Evolutionary conservation across 2,888 invertebrate species (phyloP).

Genomic region (Synergus umbraculus): DNA sequence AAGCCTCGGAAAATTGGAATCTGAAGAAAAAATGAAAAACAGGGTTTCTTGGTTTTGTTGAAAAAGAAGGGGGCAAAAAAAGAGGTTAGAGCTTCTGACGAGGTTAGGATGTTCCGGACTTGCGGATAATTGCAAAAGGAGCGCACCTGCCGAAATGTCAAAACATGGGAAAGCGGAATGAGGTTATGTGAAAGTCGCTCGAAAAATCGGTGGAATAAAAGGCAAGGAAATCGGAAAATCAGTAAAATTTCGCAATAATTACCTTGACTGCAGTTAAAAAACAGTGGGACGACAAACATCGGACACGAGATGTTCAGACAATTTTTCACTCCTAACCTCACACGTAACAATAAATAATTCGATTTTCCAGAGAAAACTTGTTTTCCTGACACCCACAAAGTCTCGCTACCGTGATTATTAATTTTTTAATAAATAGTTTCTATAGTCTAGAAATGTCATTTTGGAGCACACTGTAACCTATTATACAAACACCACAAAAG

Average conservation of each 20-base stretch:
- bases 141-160: conserved; percentile 43
- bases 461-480: conserved; percentile 74
- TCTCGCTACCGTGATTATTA: conserved; percentile 58
- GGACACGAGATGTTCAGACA: conserved; percentile 63
- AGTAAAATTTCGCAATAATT: conserved; percentile 51
- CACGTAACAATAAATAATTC: conserved; percentile 64
- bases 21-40: conserved; percentile 55
- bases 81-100: conserved; percentile 57
- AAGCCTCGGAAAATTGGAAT: conserved; percentile 48
- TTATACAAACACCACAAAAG: conserved; percentile 75
- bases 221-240: conserved; percentile 38
- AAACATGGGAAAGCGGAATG: conserved; percentile 46
- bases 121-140: conserved; percentile 16
- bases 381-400: conserved; percentile 45
- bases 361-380: conserved; percentile 49
- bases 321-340: conserved; percentile 71
- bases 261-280: conserved; percentile 62
- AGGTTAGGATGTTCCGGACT: conserved; percentile 37
- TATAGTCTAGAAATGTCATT: conserved; percentile 73
- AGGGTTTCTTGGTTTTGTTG: conserved; percentile 48
- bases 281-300: conserved; percentile 65
- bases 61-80: conserved; percentile 56
- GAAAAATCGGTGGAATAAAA: not conserved
- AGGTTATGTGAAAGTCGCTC: conserved; percentile 46
- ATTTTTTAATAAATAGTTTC: conserved; percentile 65